Percentiles rank a stretch among this genome's conserved stretches.
phyloP scores from a whole-genome alignment of 2,113 vertebrate species.

The Caranx ignobilis region DNA sequence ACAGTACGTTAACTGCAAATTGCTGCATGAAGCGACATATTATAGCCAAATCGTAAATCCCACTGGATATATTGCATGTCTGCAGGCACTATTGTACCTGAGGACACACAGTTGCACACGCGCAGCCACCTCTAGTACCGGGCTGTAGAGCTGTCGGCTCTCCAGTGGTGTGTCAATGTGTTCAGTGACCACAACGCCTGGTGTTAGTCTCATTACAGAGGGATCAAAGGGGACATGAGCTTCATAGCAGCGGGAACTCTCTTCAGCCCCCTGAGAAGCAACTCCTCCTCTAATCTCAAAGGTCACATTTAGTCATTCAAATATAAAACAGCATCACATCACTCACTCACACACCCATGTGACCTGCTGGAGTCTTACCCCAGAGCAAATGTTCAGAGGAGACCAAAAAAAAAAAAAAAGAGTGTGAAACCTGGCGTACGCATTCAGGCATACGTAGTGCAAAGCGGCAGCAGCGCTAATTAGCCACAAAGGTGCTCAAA shows the following conservation, averaged over 20 bases:
- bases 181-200: slow-evolving; percentile 79
- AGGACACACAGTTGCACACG: slow-evolving; percentile 33
- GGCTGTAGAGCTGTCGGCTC: slow-evolving; percentile 64
- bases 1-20: slow-evolving; percentile 55
- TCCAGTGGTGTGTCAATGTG: slow-evolving; percentile 76
- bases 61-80: slow-evolving; percentile 59
- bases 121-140: slow-evolving; percentile 35
- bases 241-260: slow-evolving; percentile 78
- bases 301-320: slow-evolving; percentile 83
- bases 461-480: slow-evolving; percentile 18
- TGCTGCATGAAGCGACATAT: slow-evolving; percentile 42
- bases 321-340: slow-evolving; percentile 80
- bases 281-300: slow-evolving; percentile 82
- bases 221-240: slow-evolving; percentile 82
- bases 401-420: background rate
- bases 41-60: slow-evolving; percentile 61
- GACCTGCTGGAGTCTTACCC: slow-evolving; percentile 33
- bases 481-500: slow-evolving; percentile 12
- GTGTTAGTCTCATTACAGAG: slow-evolving; percentile 81
- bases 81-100: slow-evolving; percentile 49
- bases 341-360: slow-evolving; percentile 30
- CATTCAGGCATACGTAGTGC: background rate
- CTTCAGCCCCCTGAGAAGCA: slow-evolving; percentile 74
- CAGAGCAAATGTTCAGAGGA: slow-evolving; percentile 22
- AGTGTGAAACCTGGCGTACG: background rate